Percentiles rank a stretch among this genome's conserved stretches.
Evolutionary conservation across 1,140 invertebrate genomes (phyloP).

Genomic region (Drosophila pectinifera): DNA sequence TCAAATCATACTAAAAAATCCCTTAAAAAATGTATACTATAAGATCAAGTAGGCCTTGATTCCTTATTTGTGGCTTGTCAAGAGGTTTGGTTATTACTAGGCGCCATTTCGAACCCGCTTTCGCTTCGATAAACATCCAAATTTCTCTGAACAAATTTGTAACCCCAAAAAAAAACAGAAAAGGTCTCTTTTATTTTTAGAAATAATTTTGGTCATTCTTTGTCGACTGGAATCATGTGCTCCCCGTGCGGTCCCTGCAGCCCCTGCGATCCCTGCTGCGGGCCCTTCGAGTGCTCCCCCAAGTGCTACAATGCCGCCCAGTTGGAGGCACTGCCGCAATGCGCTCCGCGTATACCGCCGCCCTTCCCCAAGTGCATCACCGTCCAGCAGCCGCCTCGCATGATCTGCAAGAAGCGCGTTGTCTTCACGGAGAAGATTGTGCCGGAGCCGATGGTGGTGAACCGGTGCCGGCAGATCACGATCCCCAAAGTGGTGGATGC

Average conservation of each 20-base stretch:
- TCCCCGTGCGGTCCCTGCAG: slow-evolving; percentile 74
- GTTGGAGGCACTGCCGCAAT: slow-evolving; percentile 75
- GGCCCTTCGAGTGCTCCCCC: slow-evolving; percentile 77
- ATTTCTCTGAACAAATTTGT: slow-evolving; percentile 48
- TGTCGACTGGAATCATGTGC: slow-evolving; percentile 40
- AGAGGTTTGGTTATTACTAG: too few relatives aligned
- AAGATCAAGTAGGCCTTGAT: slow-evolving; percentile 11
- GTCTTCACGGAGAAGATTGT: slow-evolving; percentile 77
- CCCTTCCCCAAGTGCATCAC: slow-evolving; percentile 78
- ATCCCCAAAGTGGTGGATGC: slow-evolving; percentile 78
- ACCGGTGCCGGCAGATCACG: slow-evolving; percentile 73
- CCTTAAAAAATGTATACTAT: fast-evolving
- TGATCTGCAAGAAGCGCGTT: slow-evolving; percentile 80
- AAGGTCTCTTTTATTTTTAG: neutral
- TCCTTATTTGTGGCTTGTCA: neutral
- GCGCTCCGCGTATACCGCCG: slow-evolving; percentile 74
- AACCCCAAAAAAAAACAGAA: slow-evolving; percentile 19
- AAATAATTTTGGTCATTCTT: neutral
- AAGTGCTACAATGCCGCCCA: slow-evolving; percentile 78
- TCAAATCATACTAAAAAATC: neutral
- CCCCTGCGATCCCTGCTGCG: slow-evolving; percentile 78
- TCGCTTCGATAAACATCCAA: slow-evolving; percentile 62
- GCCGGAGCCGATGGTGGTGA: slow-evolving; percentile 78
- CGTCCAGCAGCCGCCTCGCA: slow-evolving; percentile 75
- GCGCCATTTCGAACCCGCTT: slow-evolving; percentile 37